phyloP scores from a whole-genome alignment of 2,797 vertebrate species.

The Chaetodon trifasciatus region DNA sequence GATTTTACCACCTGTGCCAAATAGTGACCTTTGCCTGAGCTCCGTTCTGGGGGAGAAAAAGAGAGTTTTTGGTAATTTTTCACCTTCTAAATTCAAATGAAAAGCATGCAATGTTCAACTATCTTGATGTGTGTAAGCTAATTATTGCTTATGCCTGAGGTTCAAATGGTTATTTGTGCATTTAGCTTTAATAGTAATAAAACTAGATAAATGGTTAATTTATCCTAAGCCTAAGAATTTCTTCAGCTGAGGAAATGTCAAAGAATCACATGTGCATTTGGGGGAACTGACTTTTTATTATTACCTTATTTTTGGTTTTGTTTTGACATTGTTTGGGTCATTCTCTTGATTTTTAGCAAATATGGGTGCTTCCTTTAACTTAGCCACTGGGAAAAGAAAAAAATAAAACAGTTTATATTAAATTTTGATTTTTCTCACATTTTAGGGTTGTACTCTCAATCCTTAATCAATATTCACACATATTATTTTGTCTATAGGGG shows the following conservation, averaged over 20 bases:
- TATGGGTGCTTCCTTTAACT: neutral
- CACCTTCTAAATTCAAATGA: neutral
- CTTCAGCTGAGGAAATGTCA: neutral
- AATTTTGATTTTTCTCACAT: too few relatives aligned
- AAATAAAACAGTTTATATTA: too few relatives aligned
- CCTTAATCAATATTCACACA: neutral
- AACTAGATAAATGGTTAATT: neutral
- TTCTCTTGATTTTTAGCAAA: conserved; percentile 2
- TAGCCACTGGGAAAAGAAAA: neutral
- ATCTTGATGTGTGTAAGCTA: neutral
- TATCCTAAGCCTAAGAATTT: neutral
- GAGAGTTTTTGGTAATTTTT: neutral
- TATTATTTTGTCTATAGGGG: neutral
- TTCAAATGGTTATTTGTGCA: neutral
- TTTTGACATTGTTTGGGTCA: neutral
- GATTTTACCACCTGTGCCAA: neutral
- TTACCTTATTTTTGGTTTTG: neutral
- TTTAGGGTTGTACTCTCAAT: neutral
- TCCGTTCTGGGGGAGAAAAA: neutral
- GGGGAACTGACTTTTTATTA: neutral
- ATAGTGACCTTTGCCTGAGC: neutral
- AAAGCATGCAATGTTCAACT: neutral
- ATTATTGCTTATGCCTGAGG: neutral
- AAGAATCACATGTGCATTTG: neutral
- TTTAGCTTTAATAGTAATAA: neutral